A percentile compares a stretch with the other conserved stretches of the same genome.
phyloP scores from a whole-genome alignment of 2,113 vertebrate species.

The Cheirogaleus medius region DNA sequence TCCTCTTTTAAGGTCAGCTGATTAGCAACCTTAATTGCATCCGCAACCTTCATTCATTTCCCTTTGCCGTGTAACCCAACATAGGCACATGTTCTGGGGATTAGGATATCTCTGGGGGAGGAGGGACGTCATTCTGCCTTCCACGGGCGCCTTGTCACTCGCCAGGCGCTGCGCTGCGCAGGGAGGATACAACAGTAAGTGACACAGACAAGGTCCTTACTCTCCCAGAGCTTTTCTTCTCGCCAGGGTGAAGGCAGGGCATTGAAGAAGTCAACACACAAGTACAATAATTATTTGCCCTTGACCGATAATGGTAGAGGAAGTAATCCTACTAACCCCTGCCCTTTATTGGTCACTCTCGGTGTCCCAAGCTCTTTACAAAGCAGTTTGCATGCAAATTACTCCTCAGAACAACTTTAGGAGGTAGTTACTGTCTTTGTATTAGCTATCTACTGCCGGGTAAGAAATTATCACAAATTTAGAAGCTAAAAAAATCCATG shows the following conservation, averaged over 20 bases:
- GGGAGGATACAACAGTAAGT: background rate
- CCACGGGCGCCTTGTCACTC: background rate
- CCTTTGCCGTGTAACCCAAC: background rate
- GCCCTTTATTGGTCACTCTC: background rate
- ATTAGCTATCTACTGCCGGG: background rate
- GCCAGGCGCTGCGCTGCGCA: background rate
- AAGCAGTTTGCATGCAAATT: background rate
- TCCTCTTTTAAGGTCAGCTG: background rate
- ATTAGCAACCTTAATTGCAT: background rate
- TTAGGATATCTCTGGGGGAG: background rate
- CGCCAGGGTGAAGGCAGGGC: background rate
- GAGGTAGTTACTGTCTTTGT: background rate
- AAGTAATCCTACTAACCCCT: background rate
- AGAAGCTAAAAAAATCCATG: rapidly evolving
- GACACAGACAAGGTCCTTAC: background rate
- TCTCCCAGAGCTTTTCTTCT: background rate
- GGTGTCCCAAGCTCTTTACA: background rate
- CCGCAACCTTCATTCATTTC: background rate
- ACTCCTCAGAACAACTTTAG: background rate
- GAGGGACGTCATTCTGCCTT: background rate
- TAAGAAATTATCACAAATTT: background rate
- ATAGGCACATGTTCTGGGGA: too few relatives aligned
- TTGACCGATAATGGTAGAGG: background rate
- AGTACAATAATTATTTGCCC: background rate
- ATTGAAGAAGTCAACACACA: background rate